Base-by-base conservation (phyloP, 1,140 invertebrate species). In the Drosophila bifasciata region DNA sequence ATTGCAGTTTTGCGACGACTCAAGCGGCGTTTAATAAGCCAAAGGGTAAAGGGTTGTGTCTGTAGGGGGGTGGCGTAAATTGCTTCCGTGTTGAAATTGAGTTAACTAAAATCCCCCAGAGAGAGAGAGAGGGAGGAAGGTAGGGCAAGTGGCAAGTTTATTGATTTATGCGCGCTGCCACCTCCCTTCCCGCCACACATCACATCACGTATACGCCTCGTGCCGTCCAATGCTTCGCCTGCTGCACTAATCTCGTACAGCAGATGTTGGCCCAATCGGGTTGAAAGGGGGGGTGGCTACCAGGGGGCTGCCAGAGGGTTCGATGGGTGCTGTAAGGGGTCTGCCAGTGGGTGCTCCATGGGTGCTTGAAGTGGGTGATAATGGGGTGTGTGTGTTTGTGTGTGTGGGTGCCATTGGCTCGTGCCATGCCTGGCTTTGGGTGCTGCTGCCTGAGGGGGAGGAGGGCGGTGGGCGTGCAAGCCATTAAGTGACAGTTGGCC, bases 51-150 rank as follows among this genome's bases (percentile, higher is more conserved):
- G n/a, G n/a, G n/a, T n/a, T n/a, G n/a, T n/a, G n/a, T n/a, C n/a
- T 67, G 53, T 55, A 40, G n/a, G n/a, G n/a, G n/a, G 76, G 76
- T 55, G 67, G 52, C 28, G 72, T 41, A 69, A 80, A 76, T 79
- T 85, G 80, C 76, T 79, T 85, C 81, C 81, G 81, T 85, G 81
- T 85, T 66, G 68, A 85, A 85, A 85, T 85, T 80, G 76, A 85
- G 80, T 85, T 85, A 85, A 80, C 73, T n/a, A n/a, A n/a, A n/a
- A n/a, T n/a, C n/a, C n/a, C n/a, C n/a, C n/a, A n/a, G n/a, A 57
- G 50, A 44, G 44, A 43, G 56, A 40, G 15, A 48, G n/a, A 8
- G 19, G 17, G 16, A 8, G 11, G 36, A 1, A 3, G 49, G 19
- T 21, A 58, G 23, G 8, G 23, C 39, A 3, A 2, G 23, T 3